Evolutionary conservation across 2,888 invertebrate species (phyloP).

Genomic region (Diadromus collaris): DNA sequence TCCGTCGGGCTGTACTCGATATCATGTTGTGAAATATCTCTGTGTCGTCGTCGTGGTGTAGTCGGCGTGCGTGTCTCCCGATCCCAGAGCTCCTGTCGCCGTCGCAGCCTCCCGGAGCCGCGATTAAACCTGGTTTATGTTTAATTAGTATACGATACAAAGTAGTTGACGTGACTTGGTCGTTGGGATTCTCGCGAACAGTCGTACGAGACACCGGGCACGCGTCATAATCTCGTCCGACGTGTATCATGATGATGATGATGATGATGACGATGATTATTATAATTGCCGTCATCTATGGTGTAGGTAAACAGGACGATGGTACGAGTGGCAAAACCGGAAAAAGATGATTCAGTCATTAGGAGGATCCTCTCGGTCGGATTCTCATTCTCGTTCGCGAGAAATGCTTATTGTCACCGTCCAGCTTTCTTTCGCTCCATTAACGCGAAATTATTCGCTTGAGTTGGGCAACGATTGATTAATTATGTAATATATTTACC

Average conservation of each 20-base stretch:
- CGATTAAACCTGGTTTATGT: constrained; percentile 36
- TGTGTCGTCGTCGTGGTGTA: constrained; percentile 11
- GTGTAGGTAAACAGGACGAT: too few relatives aligned
- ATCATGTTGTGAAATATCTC: constrained; percentile 14
- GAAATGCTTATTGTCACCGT: constrained; percentile 7
- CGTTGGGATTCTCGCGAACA: constrained; percentile 19
- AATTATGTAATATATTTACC: too few relatives aligned
- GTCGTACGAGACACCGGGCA: constrained; percentile 25
- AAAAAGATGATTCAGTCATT: constrained; percentile 28
- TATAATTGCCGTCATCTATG: too few relatives aligned
- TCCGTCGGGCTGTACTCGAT: neutral
- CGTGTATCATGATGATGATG: constrained; percentile 8
- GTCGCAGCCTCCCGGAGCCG: constrained; percentile 1
- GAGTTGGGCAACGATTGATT: too few relatives aligned
- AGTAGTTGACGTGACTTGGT: constrained; percentile 30
- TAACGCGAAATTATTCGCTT: neutral
- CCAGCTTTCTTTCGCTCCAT: constrained; percentile 14
- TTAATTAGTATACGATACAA: constrained; percentile 38
- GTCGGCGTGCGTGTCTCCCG: constrained; percentile 37
- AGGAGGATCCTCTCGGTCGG: constrained; percentile 11
- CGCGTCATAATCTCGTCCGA: neutral
- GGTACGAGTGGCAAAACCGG: neutral
- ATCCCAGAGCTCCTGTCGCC: constrained; percentile 3
- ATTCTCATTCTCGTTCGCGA: neutral
- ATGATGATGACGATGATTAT: neutral